Evolutionary conservation across 2,113 vertebrate genomes (phyloP).

Genomic region (Macquaria ambigua): DNA sequence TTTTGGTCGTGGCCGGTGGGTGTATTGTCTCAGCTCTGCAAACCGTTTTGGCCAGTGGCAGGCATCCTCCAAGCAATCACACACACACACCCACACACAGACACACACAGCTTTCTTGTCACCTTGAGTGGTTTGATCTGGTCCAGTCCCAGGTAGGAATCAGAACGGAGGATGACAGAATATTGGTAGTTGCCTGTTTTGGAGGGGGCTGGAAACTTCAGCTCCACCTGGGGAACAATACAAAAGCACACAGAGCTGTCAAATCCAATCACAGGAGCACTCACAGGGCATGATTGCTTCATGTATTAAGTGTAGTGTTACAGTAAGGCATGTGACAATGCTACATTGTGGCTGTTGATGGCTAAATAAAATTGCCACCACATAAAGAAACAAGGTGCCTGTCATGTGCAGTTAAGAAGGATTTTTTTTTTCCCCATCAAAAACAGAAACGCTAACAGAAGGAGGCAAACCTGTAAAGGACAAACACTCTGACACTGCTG

Average conservation of each 20-base stretch:
- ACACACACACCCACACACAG: neutral
- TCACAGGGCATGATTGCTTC: neutral
- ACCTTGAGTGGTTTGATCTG: conserved; percentile 98
- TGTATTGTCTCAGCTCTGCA: conserved; percentile 1
- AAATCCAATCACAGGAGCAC: conserved; percentile 2
- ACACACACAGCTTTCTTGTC: conserved; percentile 27
- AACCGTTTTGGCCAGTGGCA: neutral
- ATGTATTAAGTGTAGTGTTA: neutral
- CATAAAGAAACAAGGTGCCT: neutral
- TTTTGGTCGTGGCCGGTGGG: neutral
- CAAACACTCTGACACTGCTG: neutral
- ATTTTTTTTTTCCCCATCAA: too few species aligned
- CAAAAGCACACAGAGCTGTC: neutral
- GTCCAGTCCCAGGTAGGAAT: conserved; percentile 97
- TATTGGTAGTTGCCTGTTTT: conserved; percentile 99
- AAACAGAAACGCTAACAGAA: neutral
- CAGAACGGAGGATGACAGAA: conserved; percentile 95
- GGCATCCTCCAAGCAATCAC: neutral
- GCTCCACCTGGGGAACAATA: conserved; percentile 89
- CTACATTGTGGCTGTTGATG: neutral
- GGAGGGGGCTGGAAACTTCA: conserved; percentile 98
- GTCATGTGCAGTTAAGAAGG: neutral
- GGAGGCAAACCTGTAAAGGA: neutral
- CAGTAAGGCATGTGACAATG: neutral
- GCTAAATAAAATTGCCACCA: neutral